Evolutionary conservation across 2,797 vertebrate species (phyloP).

Genomic region (Potorous gilbertii): DNA sequence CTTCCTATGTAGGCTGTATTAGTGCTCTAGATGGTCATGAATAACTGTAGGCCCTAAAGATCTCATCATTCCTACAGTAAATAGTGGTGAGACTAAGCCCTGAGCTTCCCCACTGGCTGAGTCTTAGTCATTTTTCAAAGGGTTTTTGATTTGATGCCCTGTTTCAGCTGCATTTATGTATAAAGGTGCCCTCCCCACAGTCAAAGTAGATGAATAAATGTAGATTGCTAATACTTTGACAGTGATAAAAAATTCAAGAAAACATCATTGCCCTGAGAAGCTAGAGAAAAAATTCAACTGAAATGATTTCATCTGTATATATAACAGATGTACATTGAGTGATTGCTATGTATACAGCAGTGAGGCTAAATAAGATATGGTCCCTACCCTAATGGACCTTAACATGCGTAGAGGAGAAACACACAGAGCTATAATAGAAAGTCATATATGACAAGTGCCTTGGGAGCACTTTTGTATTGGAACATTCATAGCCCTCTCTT

Average conservation of each 20-base stretch:
- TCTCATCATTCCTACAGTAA: background rate
- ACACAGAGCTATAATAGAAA: background rate
- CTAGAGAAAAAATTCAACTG: constrained; percentile 14
- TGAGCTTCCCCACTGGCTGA: background rate
- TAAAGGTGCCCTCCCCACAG: background rate
- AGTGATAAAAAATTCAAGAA: background rate
- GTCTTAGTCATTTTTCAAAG: constrained; percentile 24
- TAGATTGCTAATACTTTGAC: background rate
- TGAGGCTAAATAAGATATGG: background rate
- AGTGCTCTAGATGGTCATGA: constrained; percentile 17
- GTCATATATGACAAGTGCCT: background rate
- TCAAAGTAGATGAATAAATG: constrained; percentile 52
- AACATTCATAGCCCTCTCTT: background rate
- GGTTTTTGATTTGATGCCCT: constrained; percentile 37
- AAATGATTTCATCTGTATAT: background rate
- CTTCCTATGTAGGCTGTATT: background rate
- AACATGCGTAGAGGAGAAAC: background rate
- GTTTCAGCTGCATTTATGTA: constrained; percentile 26
- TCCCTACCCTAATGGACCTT: background rate
- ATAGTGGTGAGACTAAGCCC: background rate
- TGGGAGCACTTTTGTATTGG: background rate
- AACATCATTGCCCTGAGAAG: background rate
- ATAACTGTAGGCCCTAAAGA: background rate
- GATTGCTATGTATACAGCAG: background rate
- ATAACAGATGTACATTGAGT: background rate